phyloP scores from a whole-genome alignment of 2,888 invertebrate species.

The Platycheirus rosarum region DNA sequence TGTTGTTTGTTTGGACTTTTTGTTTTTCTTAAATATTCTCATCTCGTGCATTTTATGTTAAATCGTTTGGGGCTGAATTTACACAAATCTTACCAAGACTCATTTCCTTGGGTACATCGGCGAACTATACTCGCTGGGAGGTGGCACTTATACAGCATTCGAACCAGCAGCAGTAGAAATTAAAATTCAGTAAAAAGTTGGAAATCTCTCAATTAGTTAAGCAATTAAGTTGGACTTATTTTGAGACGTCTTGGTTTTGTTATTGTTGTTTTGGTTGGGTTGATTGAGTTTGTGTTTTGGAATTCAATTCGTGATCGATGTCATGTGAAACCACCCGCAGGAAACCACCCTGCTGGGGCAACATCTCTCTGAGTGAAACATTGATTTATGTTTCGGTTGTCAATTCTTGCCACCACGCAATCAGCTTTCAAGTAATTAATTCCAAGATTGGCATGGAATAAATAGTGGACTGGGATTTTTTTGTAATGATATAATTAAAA shows the following conservation, averaged over 20 bases:
- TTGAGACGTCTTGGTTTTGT: constrained; percentile 66
- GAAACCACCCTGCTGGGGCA: constrained; percentile 64
- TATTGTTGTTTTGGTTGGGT: constrained; percentile 29
- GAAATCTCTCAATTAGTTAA: constrained; percentile 83
- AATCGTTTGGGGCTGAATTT: constrained; percentile 64
- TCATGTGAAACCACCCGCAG: constrained; percentile 71
- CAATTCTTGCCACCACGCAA: constrained; percentile 50
- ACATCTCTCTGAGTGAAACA: constrained; percentile 62
- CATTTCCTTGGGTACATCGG: constrained; percentile 42
- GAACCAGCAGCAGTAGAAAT: constrained; percentile 28
- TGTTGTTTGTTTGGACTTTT: constrained; percentile 29
- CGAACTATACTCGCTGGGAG: constrained; percentile 62
- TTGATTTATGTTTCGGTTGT: constrained; percentile 64
- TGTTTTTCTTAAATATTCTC: constrained; percentile 28
- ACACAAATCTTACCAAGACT: constrained; percentile 56
- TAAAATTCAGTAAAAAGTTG: constrained; percentile 76
- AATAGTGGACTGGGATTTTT: neutral
- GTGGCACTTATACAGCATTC: constrained; percentile 32
- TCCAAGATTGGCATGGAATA: constrained; percentile 17
- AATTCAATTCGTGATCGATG: constrained; percentile 74
- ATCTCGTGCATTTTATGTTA: constrained; percentile 70
- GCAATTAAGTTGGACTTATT: constrained; percentile 81
- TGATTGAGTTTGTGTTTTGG: constrained; percentile 44
- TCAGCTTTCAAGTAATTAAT: constrained; percentile 37
- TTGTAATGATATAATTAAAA: too few relatives aligned